Evolutionary conservation across 2,888 invertebrate genomes (phyloP).

Genomic region (Cistogaster globosa): DNA sequence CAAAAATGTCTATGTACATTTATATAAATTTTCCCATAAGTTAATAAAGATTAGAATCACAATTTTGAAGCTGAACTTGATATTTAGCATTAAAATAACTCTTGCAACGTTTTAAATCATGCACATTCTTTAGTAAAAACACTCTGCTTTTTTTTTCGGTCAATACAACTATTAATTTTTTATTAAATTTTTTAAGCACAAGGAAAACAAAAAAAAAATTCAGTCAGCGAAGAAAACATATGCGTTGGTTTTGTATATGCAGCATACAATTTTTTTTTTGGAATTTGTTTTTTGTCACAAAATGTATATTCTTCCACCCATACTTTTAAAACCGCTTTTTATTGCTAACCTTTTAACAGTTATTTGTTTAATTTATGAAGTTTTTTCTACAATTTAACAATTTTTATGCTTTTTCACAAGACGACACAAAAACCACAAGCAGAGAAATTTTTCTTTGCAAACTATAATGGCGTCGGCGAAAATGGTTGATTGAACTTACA

Average conservation of each 20-base stretch:
- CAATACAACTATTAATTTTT: neutral
- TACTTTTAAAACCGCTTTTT: neutral
- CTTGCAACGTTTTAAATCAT: neutral
- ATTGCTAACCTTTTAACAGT: conserved; percentile 31
- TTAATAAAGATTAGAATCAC: neutral
- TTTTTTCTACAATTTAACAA: conserved; percentile 44
- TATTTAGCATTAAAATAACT: neutral
- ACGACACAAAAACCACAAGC: conserved; percentile 74
- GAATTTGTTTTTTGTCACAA: neutral
- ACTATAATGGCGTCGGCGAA: conserved; percentile 83
- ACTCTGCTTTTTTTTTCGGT: neutral
- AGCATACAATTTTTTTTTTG: neutral
- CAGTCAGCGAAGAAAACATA: conserved; percentile 68
- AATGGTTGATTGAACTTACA: conserved; percentile 74
- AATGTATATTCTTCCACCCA: neutral
- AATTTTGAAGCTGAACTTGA: no score
- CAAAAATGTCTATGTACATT: conserved; percentile 56
- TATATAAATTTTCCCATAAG: conserved; percentile 35
- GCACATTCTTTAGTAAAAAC: neutral
- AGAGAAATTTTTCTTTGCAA: conserved; percentile 79
- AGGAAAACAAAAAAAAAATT: conserved; percentile 26
- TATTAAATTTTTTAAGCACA: neutral
- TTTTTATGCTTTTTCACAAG: conserved; percentile 73
- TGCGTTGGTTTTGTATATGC: conserved; percentile 51
- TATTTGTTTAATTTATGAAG: conserved; percentile 12